Evolutionary conservation across 2,797 vertebrate genomes (phyloP), one percentile per base, ranked within the genome.

Genomic region (Enteromius anoplus): DNA sequence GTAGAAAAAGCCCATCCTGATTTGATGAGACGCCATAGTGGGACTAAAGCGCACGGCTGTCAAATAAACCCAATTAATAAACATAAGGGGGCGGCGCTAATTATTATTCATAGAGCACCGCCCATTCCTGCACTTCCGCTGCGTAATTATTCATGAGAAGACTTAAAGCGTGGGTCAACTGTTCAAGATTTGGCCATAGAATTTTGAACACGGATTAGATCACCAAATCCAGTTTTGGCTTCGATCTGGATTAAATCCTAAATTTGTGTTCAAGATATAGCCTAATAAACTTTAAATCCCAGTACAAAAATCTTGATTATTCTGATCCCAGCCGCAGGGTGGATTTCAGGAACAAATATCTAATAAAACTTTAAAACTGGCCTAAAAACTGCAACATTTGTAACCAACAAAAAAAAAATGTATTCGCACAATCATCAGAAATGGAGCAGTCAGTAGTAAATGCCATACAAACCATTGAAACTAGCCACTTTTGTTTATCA

Each of bases 21-120:
- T 89, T 89, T 88, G 88, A 84, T 82, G 91, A 92, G 93, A 90
- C 93, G 93, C 94, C 95, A 95, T 95, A 88, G 90, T 91, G 91
- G 85, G 88, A 89, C 91, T 90, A 89, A 85, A 89, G 87, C 78
- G 86, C 91, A 84, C 84, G 79, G 88, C 90, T 91, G 93, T 93
- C 92, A 94, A 88, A 88, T 65, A 80, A 75, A 91, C 70, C n/a
- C 71, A 68, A 92, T 94, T 90, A 92, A 94, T 94, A 93, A 92
- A 92, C 94, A 94, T 93, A 32, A 92, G 58, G 84, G 91, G 94
- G 94, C 92, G 90, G 91, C 19, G 32, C 37, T 79, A 4, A 78
- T 88, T 89, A 90, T 89, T 90, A 92, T 92, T 90, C 91, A 91
- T 75, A 84, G 75, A 86, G 71, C 86, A 75, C 85, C 84, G 89